Percentiles rank a stretch among this genome's conserved stretches.
Conservation (phyloP, 2,113 vertebrate genomes). For the Sialia sialis region DNA sequence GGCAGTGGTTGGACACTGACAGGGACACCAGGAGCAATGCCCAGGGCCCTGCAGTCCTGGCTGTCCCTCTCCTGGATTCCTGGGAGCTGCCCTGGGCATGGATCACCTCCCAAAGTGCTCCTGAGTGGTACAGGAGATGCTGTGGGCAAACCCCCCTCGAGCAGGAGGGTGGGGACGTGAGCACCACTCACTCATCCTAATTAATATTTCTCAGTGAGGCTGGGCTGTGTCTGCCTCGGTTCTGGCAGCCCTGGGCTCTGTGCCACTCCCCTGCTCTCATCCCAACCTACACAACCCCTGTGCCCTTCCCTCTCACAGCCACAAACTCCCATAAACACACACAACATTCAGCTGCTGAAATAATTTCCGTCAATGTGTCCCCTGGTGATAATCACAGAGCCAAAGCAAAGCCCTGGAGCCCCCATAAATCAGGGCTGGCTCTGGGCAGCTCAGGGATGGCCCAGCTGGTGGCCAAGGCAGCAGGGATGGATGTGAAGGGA, state of each 20-base stretch:
- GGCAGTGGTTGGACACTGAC: accelerated
- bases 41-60: neutral
- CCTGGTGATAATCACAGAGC: neutral
- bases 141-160: accelerated
- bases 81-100: accelerated
- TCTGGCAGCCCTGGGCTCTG: neutral
- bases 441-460: neutral
- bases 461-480: accelerated
- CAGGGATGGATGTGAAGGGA: neutral
- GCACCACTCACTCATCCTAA: neutral
- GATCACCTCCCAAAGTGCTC: neutral
- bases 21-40: accelerated
- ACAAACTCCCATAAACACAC: neutral
- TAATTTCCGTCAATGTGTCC: neutral
- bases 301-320: neutral
- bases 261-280: neutral
- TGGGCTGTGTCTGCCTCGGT: neutral
- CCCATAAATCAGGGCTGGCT: neutral
- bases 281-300: neutral
- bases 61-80: neutral
- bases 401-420: neutral
- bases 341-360: neutral
- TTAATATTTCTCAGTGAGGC: neutral
- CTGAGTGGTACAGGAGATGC: accelerated
- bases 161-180: accelerated